phyloP scores from a whole-genome alignment of 2,888 invertebrate species.

The Tetragonula carbonaria region DNA sequence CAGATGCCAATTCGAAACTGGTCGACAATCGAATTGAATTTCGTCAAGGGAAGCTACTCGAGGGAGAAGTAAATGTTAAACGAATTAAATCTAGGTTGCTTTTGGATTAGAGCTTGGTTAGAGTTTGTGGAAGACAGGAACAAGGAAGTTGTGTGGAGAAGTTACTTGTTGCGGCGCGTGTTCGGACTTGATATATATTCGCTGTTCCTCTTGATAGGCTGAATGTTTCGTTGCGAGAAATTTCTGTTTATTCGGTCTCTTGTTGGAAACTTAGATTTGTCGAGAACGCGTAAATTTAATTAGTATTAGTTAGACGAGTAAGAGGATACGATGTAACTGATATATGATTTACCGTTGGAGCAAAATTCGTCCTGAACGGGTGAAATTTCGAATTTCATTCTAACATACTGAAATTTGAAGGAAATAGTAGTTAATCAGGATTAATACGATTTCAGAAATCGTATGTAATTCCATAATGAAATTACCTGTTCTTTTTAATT shows the following conservation, averaged over 20 bases:
- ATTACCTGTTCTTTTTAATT: no score
- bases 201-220: background rate
- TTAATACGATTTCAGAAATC: background rate
- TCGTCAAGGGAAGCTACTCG: background rate
- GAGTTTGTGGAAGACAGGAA: background rate
- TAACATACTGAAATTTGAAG: background rate
- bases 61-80: background rate
- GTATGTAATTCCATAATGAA: no score
- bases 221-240: background rate
- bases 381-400: background rate
- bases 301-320: no score
- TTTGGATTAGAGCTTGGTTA: conserved; percentile 1
- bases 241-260: background rate
- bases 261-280: background rate
- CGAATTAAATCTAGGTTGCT: conserved; percentile 1
- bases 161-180: conserved; percentile 1
- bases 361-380: no score
- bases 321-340: no score
- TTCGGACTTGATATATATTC: background rate
- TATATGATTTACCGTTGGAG: no score
- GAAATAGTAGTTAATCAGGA: background rate
- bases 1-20: background rate
- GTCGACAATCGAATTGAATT: conserved; percentile 4
- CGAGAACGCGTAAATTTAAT: background rate
- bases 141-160: background rate